phyloP scores from a whole-genome alignment of 2,797 vertebrate species.

The Bucorvus abyssinicus region DNA sequence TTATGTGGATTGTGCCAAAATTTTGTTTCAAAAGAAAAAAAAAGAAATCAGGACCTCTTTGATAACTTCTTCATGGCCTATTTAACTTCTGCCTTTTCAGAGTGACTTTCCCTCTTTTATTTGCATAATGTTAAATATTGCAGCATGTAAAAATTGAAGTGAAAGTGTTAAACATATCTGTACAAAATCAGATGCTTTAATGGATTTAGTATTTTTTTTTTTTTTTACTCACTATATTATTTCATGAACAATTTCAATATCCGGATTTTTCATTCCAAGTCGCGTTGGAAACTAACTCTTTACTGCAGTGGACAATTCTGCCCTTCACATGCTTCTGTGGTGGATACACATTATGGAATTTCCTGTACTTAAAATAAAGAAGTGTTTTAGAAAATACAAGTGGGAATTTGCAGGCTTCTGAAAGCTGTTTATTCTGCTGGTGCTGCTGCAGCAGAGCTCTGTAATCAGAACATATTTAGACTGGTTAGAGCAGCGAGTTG shows the following conservation, averaged over 20 bases:
- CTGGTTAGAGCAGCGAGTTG: background rate
- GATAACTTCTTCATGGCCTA: background rate
- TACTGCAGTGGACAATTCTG: background rate
- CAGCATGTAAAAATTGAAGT: background rate
- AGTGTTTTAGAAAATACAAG: background rate
- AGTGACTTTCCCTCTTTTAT: background rate
- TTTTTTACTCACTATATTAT: background rate
- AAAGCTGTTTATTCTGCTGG: background rate
- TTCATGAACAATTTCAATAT: background rate
- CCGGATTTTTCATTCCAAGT: background rate
- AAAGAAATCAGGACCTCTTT: background rate
- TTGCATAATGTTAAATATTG: background rate
- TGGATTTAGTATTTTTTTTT: background rate
- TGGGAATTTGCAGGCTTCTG: background rate
- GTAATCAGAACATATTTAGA: background rate
- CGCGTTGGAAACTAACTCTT: background rate
- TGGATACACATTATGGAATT: background rate
- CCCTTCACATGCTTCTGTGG: rapidly evolving
- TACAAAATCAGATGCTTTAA: background rate
- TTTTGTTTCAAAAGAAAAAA: background rate
- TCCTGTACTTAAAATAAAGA: background rate
- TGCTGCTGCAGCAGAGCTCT: background rate
- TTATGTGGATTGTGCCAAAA: background rate
- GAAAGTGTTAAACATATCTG: background rate
- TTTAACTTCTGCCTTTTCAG: background rate